Percentiles rank a stretch among this genome's conserved stretches.
Evolutionary conservation across 2,888 invertebrate species (phyloP).

Genomic region (Platyscelio sp.): DNA sequence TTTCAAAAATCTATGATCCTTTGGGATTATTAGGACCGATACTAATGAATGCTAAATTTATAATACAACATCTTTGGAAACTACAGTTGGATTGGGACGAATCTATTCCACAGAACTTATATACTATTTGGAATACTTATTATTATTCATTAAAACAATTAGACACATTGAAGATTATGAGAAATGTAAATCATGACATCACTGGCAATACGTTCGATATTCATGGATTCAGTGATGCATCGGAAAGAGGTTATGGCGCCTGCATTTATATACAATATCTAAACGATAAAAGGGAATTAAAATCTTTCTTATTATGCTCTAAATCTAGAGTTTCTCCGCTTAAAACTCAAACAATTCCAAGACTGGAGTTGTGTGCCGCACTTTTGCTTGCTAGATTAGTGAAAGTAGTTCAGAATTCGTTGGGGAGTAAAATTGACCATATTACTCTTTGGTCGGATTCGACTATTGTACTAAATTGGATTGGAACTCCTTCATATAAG

Average conservation of each 20-base stretch:
- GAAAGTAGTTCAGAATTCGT: background rate
- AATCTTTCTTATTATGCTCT: conserved; percentile 48
- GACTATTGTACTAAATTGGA: conserved; percentile 67
- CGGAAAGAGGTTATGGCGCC: conserved; percentile 72
- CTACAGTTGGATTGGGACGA: conserved; percentile 47
- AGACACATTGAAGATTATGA: conserved; percentile 25
- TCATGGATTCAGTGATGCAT: conserved; percentile 73
- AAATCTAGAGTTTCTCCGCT: conserved; percentile 69
- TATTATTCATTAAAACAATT: conserved; percentile 24
- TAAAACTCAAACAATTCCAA: conserved; percentile 40
- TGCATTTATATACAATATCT: conserved; percentile 67
- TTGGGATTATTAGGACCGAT: conserved; percentile 60
- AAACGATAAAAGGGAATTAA: background rate
- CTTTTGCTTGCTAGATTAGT: conserved; percentile 35
- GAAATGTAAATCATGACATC: conserved; percentile 34
- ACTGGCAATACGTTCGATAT: background rate
- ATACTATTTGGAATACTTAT: conserved; percentile 21
- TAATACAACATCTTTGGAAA: conserved; percentile 55
- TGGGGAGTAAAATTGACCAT: conserved; percentile 4
- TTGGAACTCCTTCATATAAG: conserved; percentile 41
- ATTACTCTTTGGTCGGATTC: conserved; percentile 64
- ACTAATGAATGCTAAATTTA: conserved; percentile 58
- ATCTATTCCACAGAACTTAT: conserved; percentile 4
- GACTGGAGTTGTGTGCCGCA: conserved; percentile 29
- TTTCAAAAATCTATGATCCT: conserved; percentile 65